Evolutionary conservation across 37 sponge, comb jelly and placozoan genomes (phyloP).

Genomic region (Aplysina aerophoba): DNA sequence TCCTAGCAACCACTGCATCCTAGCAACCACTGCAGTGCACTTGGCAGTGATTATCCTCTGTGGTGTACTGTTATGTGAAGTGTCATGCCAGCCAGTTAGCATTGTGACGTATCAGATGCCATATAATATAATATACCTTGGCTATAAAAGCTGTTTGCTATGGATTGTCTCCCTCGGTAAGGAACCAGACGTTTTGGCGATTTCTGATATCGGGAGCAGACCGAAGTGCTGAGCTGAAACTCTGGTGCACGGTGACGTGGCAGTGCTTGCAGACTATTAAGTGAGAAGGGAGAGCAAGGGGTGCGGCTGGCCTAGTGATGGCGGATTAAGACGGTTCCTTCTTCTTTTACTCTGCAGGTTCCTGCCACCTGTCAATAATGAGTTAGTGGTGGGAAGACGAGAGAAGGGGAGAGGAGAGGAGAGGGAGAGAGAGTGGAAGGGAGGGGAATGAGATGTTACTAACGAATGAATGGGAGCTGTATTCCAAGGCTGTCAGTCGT

Average conservation of each 20-base stretch:
- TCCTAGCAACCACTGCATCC: not conserved
- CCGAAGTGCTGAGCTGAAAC: slow-evolving; percentile 73
- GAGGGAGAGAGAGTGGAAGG: no score
- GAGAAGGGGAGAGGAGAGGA: no score
- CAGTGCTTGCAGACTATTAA: slow-evolving; percentile 84
- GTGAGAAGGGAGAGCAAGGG: slow-evolving; percentile 15
- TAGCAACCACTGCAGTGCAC: no score
- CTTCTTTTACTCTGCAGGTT: slow-evolving; percentile 22
- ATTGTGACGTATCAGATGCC: no score
- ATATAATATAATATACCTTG: no score
- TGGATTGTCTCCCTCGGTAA: not conserved
- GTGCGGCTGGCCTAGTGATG: no score
- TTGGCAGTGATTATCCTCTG: not conserved
- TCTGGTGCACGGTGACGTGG: slow-evolving; percentile 92
- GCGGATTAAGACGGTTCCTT: not conserved
- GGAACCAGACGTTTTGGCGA: slow-evolving; percentile 68
- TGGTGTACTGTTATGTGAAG: no score
- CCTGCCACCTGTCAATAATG: not conserved
- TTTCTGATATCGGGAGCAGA: slow-evolving; percentile 83
- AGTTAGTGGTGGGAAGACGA: not conserved
- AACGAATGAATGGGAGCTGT: no score
- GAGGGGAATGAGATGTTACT: no score
- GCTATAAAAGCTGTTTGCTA: no score
- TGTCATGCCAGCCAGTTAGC: no score
- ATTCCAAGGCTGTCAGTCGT: no score